Evolutionary conservation across 2,797 vertebrate genomes (phyloP).

Genomic region (Hypotaenidia okinawae): DNA sequence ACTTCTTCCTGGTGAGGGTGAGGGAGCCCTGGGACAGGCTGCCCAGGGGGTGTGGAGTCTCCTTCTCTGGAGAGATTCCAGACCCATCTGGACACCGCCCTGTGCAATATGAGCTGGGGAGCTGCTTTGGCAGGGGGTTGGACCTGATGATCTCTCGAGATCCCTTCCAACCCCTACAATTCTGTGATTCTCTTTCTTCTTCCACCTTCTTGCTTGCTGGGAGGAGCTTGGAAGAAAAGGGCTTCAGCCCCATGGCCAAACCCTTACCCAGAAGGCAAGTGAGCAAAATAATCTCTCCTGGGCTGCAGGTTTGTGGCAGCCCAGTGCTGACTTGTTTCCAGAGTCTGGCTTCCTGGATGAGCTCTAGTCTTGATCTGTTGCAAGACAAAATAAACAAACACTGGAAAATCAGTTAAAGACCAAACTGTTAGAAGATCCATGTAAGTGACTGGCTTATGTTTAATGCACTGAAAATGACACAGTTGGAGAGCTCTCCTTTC

Average conservation of each 20-base stretch:
- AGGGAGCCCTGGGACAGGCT: no score
- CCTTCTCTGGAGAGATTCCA: no score
- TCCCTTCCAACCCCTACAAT: no score
- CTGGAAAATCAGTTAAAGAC: background rate
- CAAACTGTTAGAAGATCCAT: background rate
- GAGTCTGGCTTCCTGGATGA: background rate
- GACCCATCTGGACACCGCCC: no score
- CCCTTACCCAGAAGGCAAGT: background rate
- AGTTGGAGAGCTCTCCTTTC: slow-evolving; percentile 39
- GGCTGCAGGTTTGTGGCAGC: background rate
- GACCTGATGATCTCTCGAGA: no score
- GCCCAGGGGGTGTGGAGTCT: no score
- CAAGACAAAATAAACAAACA: slow-evolving; percentile 1
- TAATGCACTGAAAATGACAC: background rate
- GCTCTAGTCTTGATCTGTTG: background rate
- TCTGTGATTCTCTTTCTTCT: background rate
- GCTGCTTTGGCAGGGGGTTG: no score
- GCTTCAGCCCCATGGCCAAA: background rate
- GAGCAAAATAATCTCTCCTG: background rate
- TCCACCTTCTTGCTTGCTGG: rapidly evolving
- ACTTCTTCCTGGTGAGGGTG: no score
- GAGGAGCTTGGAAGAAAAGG: background rate
- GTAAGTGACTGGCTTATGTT: background rate
- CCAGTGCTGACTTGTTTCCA: background rate
- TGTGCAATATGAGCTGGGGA: no score